phyloP scores from a whole-genome alignment of 2,797 vertebrate species.

The Sus cebifrons region DNA sequence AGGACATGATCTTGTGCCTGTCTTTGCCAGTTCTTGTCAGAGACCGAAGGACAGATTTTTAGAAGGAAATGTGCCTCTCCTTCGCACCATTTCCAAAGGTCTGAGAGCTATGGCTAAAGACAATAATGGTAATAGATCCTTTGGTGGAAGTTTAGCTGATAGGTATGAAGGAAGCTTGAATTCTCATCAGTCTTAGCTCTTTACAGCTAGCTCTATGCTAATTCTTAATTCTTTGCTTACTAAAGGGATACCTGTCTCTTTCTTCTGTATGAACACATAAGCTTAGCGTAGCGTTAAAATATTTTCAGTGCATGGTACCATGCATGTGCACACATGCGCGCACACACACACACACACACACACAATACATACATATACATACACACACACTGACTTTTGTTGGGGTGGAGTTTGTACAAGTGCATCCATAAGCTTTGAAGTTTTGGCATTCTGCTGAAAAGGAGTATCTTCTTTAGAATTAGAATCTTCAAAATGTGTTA shows the following conservation, averaged over 20 bases:
- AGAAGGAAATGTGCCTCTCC: background rate
- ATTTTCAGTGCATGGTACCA: background rate
- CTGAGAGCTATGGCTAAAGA: background rate
- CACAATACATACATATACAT: background rate
- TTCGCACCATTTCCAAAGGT: background rate
- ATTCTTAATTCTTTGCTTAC: background rate
- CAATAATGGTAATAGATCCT: background rate
- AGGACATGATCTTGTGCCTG: background rate
- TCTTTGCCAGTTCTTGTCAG: background rate
- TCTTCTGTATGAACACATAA: background rate
- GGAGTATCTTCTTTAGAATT: background rate
- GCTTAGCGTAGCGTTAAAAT: background rate
- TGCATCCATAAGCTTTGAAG: background rate
- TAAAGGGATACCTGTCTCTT: background rate
- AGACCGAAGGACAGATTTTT: background rate
- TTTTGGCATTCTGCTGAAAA: background rate
- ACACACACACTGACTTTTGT: background rate
- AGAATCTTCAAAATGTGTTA: background rate
- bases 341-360: background rate
- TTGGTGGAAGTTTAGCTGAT: background rate
- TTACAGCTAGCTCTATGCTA: background rate
- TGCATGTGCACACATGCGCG: accelerated
- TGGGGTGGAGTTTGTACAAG: background rate
- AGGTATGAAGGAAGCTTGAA: background rate
- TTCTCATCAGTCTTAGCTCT: background rate